Conservation (phyloP, 2,113 vertebrate species). For the Urocitellus parryii region DNA sequence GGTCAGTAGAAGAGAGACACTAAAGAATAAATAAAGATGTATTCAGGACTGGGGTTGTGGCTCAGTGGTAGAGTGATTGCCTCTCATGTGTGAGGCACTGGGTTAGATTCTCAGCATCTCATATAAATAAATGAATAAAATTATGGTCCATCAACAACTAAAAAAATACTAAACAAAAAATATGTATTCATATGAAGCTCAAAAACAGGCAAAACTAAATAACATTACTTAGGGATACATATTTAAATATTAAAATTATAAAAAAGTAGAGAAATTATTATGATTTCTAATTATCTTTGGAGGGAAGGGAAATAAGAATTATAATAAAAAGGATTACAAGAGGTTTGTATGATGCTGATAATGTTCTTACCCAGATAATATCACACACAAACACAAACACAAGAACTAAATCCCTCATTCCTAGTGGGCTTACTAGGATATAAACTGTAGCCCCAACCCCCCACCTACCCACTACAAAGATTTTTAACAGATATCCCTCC, state of each 20-base stretch:
- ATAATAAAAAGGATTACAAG: background rate
- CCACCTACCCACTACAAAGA: no score
- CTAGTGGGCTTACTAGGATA: background rate
- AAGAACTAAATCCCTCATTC: background rate
- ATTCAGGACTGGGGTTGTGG: no score
- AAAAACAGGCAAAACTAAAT: background rate
- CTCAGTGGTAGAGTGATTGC: no score
- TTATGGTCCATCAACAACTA: no score
- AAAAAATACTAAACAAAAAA: no score
- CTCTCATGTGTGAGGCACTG: no score
- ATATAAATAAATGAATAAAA: no score
- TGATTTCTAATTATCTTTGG: background rate
- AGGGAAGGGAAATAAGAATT: background rate
- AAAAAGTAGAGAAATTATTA: conserved; percentile 5
- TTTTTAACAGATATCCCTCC: background rate
- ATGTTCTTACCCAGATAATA: background rate
- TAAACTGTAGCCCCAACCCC: background rate
- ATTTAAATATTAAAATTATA: conserved; percentile 41
- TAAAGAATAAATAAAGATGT: conserved; percentile 29
- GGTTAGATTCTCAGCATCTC: no score
- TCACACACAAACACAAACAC: background rate
- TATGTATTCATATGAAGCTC: background rate
- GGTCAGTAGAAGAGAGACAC: background rate
- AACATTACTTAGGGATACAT: background rate
- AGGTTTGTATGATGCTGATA: background rate